Conservation (phyloP, 2,888 invertebrate species). For the Drosophila ezoana region DNA sequence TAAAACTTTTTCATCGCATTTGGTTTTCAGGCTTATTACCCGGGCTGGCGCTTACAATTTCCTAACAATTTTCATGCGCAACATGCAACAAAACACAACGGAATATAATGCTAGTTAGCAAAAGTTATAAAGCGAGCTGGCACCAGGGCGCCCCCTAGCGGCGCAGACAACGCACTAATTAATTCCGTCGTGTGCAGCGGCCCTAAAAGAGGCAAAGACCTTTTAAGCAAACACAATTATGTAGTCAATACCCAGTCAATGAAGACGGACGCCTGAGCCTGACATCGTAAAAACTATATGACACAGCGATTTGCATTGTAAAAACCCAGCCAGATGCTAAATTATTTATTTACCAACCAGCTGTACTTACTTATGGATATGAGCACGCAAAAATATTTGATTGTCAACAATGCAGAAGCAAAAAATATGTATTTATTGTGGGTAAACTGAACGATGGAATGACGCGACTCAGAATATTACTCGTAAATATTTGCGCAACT, state of each 20-base stretch:
- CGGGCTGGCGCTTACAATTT: conserved; percentile 19
- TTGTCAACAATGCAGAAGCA: conserved; percentile 31
- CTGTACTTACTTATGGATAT: conserved; percentile 37
- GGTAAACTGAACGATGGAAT: conserved; percentile 42
- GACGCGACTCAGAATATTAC: conserved; percentile 33
- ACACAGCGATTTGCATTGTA: conserved; percentile 57
- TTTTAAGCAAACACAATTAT: conserved; percentile 9
- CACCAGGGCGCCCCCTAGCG: conserved; percentile 37
- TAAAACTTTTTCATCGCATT: conserved; percentile 52
- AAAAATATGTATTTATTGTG: conserved; percentile 40
- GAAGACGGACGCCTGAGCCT: conserved; percentile 18
- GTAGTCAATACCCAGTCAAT: conserved; percentile 18
- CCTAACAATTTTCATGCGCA: conserved; percentile 35
- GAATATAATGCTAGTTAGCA: conserved; percentile 1
- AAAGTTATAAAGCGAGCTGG: conserved; percentile 26
- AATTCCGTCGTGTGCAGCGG: conserved; percentile 23
- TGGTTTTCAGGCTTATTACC: conserved; percentile 17
- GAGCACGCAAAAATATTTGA: conserved; percentile 55
- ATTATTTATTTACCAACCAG: conserved; percentile 40
- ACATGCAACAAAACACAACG: conserved; percentile 27
- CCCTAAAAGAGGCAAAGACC: conserved; percentile 45
- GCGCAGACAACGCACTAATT: conserved; percentile 25
- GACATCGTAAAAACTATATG: conserved; percentile 37
- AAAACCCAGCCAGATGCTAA: conserved; percentile 25
- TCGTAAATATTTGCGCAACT: conserved; percentile 49